These are phyloP conservation scores for Poeciliopsis paucimaculata DNA, from an alignment of 2,797 vertebrate genomes.

Conservation along the genomic window DNA sequence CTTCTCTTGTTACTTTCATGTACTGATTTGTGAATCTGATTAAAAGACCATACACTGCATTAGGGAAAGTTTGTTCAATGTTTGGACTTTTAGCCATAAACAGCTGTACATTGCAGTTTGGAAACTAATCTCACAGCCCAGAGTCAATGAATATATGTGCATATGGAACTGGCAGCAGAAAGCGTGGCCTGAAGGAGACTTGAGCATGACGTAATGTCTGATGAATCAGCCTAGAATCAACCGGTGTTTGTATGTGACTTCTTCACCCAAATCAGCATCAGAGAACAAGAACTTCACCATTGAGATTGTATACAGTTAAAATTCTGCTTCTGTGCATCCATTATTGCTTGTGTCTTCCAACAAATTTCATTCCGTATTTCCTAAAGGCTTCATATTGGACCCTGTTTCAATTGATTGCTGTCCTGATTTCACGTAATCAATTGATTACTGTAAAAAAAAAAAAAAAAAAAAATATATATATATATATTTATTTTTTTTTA, in stretches of 20 bases:
- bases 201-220: conserved; percentile 29
- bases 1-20: not conserved
- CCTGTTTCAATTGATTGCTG: not conserved
- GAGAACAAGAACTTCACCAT: conserved; percentile 27
- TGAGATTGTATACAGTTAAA: not conserved
- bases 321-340: not conserved
- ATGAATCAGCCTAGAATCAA: conserved; percentile 32
- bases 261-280: conserved; percentile 22
- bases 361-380: not conserved
- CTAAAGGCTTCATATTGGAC: not conserved
- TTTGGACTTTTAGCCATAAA: conserved; percentile 22
- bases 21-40: not conserved
- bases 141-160: not conserved
- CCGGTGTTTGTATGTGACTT: conserved; percentile 25
- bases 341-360: not conserved
- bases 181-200: conserved; percentile 11
- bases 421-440: not conserved
- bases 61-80: not conserved
- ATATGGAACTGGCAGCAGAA: conserved; percentile 1
- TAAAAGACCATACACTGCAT: not conserved
- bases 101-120: conserved; percentile 22
- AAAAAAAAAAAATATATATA: too few relatives aligned
- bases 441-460: too few relatives aligned
- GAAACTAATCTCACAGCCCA: conserved; percentile 24
- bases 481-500: too few relatives aligned